Evolutionary conservation across 1,140 invertebrate genomes (phyloP), one percentile per base, ranked within the genome.

Genomic region (Epicauta chinensis): DNA sequence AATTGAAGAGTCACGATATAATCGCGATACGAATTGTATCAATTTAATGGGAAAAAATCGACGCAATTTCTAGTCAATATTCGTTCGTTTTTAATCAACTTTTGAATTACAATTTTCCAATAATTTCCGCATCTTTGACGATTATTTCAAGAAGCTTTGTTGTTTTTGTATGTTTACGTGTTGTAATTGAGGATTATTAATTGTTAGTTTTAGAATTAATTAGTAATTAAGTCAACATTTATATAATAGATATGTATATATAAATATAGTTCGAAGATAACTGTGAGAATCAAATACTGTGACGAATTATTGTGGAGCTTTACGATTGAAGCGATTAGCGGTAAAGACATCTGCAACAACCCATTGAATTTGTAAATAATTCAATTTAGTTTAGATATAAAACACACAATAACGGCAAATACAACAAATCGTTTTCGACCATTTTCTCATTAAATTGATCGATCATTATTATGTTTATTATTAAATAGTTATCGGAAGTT

Each of bases 381-480:
- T 47, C 10, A 47, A 45, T 29, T 17, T 42, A 36, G 12, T 15
- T n/a, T 35, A 35, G 17, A 13, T 40, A 14, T 40, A 40, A 10
- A 13, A 15, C 14, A 16, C 15, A 4, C 17, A 4, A 38, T 13
- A 35, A 17, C 37, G 16, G 9, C 45, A 47, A 47, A 23, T 47
- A 47, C 45, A 47, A 47, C 38, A 38, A 47, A 47, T 47, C 17
- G 37, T 36, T 38, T 34, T 14, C 36, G 23, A 2, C 7, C 4
- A 29, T 12, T 38, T 36, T 47, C 45, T 47, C 45, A 47, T 47
- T 47, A 37, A 47, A 47, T 47, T 47, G 45, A 37, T 44, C n/a
- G n/a, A n/a, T n/a, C n/a, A n/a, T n/a, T 23, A 23, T 23, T 23
- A 5, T 23, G 23, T 23, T 7, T 23, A 23, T 23, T 23, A 23